phyloP scores from a whole-genome alignment of 2,888 invertebrate species.

The Sepioteuthis lessoniana region DNA sequence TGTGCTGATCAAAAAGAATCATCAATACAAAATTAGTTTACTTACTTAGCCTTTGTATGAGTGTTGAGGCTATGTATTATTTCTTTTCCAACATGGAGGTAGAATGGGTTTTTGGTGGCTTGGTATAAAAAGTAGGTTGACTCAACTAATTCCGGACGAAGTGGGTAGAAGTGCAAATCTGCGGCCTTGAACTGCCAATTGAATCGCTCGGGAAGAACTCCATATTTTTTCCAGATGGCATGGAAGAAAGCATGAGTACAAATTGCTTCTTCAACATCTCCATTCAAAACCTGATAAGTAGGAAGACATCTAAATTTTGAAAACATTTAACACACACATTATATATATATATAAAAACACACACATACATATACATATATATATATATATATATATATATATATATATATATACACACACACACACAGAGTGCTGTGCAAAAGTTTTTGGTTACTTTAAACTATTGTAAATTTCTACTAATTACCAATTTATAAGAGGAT shows the following conservation, averaged over 20 bases:
- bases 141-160: slow-evolving; percentile 80
- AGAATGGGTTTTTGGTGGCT: slow-evolving; percentile 81
- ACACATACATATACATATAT: not conserved
- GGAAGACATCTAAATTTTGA: not conserved
- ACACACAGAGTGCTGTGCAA: too few relatives aligned
- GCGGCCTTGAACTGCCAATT: slow-evolving; percentile 77
- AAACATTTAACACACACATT: too few relatives aligned
- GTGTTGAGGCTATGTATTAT: slow-evolving; percentile 78
- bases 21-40: slow-evolving; percentile 37
- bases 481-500: too few relatives aligned
- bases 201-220: slow-evolving; percentile 76
- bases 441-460: too few relatives aligned
- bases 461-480: too few relatives aligned
- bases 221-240: slow-evolving; percentile 80
- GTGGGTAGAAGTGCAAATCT: slow-evolving; percentile 80
- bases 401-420: too few relatives aligned
- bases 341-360: too few relatives aligned
- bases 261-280: slow-evolving; percentile 81
- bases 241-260: slow-evolving; percentile 81
- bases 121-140: slow-evolving; percentile 80
- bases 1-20: too few relatives aligned
- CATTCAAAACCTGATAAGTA: slow-evolving; percentile 77
- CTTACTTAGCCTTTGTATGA: slow-evolving; percentile 77
- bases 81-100: slow-evolving; percentile 80
- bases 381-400: not conserved